These are phyloP conservation scores for Matsumyia berberina DNA, from an alignment of 2,888 invertebrate species.

Conservation along the genomic window DNA sequence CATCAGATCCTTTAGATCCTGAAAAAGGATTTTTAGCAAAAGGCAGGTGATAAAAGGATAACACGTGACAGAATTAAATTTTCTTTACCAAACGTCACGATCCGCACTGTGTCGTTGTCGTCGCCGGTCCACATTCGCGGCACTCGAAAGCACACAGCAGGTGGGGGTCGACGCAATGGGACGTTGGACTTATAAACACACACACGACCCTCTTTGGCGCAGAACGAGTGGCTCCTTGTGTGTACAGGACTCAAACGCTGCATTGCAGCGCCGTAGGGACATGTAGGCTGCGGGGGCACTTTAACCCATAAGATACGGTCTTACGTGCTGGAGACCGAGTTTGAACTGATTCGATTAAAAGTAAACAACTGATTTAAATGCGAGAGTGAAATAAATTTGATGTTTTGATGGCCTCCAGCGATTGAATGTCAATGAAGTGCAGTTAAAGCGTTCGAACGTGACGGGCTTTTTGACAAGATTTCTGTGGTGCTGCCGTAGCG, in stretches of 20 bases:
- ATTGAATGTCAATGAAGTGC: conserved; percentile 76
- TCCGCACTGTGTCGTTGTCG: conserved; percentile 16
- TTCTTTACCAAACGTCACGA: conserved; percentile 70
- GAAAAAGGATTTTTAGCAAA: conserved; percentile 64
- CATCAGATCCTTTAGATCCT: conserved; percentile 56
- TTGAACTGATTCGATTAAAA: conserved; percentile 75
- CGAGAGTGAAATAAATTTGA: conserved; percentile 74
- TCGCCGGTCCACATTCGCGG: conserved; percentile 25
- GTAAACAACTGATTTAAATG: conserved; percentile 77
- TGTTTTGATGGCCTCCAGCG: conserved; percentile 75
- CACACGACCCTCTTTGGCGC: not conserved
- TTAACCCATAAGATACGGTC: conserved; percentile 56
- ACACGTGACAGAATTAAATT: conserved; percentile 76
- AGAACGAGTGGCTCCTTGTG: not conserved
- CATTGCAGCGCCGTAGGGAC: conserved; percentile 40
- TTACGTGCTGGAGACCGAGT: conserved; percentile 73
- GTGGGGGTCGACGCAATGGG: conserved; percentile 32
- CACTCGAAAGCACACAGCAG: not conserved
- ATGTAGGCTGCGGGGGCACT: conserved; percentile 42
- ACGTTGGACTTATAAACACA: conserved; percentile 27
- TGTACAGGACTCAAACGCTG: conserved; percentile 35
- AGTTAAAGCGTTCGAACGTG: conserved; percentile 75
- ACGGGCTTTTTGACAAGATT: conserved; percentile 57
- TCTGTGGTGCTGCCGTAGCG: no score
- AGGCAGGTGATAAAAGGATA: conserved; percentile 75